Conservation (phyloP, 2,113 vertebrate genomes). For the Patagioenas fasciata region DNA sequence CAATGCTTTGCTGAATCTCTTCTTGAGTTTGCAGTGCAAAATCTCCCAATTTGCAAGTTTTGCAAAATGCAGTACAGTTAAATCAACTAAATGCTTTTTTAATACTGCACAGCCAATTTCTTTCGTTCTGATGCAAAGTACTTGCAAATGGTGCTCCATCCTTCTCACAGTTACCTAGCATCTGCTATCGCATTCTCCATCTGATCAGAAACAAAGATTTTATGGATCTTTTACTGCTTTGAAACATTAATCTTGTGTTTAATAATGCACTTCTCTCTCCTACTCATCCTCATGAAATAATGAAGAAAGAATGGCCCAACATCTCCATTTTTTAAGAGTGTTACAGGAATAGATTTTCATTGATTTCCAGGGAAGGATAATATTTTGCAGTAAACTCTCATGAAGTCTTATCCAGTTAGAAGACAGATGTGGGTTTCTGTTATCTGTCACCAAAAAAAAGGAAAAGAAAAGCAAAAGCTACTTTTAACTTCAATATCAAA, state of each 20-base stretch:
- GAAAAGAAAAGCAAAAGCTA: not conserved
- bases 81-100: constrained; percentile 11
- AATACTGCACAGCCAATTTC: not conserved
- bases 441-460: not conserved
- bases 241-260: constrained; percentile 3
- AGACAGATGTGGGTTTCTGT: not conserved
- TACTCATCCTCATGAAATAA: not conserved
- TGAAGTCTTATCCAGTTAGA: not conserved
- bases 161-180: not conserved
- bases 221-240: not conserved
- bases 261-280: not conserved
- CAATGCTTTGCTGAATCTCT: not conserved
- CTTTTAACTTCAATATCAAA: not conserved
- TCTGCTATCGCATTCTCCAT: not conserved
- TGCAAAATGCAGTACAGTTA: constrained; percentile 6
- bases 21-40: constrained; percentile 24
- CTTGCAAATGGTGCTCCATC: not conserved
- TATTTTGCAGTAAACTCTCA: not conserved
- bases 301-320: not conserved
- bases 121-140: not conserved
- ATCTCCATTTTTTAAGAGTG: not conserved
- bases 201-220: not conserved
- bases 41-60: not conserved
- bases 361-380: not conserved
- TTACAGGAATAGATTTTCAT: not conserved